These are phyloP conservation scores for Chydorus sphaericus DNA, from an alignment of 2,888 invertebrate genomes.

Conservation along the genomic window DNA sequence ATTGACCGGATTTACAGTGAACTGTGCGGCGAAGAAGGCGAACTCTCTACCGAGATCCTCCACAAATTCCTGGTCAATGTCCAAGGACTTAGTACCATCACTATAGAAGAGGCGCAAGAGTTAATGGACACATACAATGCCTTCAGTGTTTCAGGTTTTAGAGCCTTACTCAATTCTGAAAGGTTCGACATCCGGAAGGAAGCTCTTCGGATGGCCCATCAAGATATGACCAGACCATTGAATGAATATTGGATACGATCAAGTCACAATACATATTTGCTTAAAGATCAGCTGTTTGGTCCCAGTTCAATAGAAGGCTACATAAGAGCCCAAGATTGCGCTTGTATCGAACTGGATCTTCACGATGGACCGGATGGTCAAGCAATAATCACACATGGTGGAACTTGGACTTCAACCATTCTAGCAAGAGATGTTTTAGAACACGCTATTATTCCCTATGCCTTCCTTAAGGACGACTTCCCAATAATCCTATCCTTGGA, in stretches of 20 bases:
- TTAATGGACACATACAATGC: too few species aligned
- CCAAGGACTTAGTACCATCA: too few species aligned
- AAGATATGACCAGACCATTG: neutral
- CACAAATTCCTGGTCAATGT: too few species aligned
- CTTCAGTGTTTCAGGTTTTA: too few species aligned
- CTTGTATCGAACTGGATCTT: constrained; percentile 43
- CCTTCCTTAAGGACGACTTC: constrained; percentile 32
- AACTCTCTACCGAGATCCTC: too few species aligned
- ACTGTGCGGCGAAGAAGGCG: too few species aligned
- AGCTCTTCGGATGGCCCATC: too few species aligned
- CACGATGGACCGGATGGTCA: constrained; percentile 39
- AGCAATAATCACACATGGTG: constrained; percentile 42
- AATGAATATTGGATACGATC: neutral
- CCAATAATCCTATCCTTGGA: constrained; percentile 37
- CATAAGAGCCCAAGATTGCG: constrained; percentile 38
- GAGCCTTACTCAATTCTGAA: too few species aligned
- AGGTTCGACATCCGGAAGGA: too few species aligned
- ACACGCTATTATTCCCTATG: constrained; percentile 33
- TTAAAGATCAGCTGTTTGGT: constrained; percentile 40
- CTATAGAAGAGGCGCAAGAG: too few species aligned
- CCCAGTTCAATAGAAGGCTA: constrained; percentile 44
- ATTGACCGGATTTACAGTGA: too few species aligned
- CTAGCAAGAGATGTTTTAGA: constrained; percentile 30
- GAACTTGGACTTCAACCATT: constrained; percentile 34
- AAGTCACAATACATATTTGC: constrained; percentile 32